These are phyloP conservation scores for Sminthopsis crassicaudata DNA, from an alignment of 2,113 vertebrate genomes.

Conservation along the genomic window DNA sequence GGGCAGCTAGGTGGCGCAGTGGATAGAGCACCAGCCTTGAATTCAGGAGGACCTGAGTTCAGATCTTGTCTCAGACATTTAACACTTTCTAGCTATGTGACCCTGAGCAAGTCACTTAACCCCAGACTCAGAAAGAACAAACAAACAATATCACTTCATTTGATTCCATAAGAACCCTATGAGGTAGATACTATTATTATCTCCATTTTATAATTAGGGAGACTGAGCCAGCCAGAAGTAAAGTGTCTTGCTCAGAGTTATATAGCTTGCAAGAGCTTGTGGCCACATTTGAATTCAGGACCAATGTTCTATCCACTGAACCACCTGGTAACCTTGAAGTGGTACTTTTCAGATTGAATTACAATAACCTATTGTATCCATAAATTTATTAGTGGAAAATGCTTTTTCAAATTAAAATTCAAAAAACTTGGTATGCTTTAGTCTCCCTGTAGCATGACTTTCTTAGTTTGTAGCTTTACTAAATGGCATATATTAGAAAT, in stretches of 20 bases:
- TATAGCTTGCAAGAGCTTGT: neutral
- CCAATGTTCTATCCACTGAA: neutral
- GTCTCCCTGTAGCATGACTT: neutral
- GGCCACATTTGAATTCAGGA: neutral
- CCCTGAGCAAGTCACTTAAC: no score
- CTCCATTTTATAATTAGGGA: neutral
- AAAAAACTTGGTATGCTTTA: conserved; percentile 17
- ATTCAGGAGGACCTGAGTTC: no score
- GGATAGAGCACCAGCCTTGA: no score
- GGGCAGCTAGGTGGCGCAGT: no score
- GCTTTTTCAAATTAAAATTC: conserved; percentile 39
- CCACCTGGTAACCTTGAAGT: neutral
- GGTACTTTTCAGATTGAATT: conserved; percentile 12
- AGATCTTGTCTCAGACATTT: no score
- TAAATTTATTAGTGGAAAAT: neutral
- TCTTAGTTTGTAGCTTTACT: conserved; percentile 16
- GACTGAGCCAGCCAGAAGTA: neutral
- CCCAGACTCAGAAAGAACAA: no score
- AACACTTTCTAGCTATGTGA: no score
- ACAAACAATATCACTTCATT: neutral
- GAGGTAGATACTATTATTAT: neutral
- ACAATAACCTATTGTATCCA: neutral
- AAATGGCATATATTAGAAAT: neutral
- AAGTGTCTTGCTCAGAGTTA: neutral
- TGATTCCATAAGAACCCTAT: neutral